Evolutionary conservation across 2,888 invertebrate species (phyloP).

Genomic region (Apoderus coryli): DNA sequence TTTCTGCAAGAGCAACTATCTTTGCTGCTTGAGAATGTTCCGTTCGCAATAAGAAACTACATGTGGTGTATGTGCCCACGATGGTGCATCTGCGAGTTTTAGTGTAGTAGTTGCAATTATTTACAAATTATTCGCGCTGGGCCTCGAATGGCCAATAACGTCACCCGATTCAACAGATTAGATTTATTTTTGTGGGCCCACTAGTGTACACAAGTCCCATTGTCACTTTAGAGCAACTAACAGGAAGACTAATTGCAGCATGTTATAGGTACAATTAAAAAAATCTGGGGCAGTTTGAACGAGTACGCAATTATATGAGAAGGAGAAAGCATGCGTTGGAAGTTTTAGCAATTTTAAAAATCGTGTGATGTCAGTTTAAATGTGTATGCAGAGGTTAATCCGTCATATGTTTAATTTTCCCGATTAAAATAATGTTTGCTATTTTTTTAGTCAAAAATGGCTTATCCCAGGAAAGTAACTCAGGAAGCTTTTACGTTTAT

Average conservation of each 20-base stretch:
- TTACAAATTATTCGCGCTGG: no score
- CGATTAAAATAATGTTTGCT: slow-evolving; percentile 1
- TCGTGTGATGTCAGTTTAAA: slow-evolving; percentile 1
- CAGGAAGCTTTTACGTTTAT: background rate
- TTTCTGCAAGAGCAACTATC: slow-evolving; percentile 1
- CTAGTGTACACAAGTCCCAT: no score
- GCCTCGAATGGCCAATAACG: no score
- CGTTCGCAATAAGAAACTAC: slow-evolving; percentile 1
- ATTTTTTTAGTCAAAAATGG: slow-evolving; percentile 4
- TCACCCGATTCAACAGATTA: no score
- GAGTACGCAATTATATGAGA: no score
- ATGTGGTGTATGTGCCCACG: no score
- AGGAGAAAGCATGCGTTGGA: no score
- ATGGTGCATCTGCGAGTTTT: slow-evolving; percentile 1
- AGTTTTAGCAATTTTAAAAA: no score
- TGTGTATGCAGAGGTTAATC: background rate
- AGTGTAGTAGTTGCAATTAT: no score
- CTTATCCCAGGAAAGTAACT: background rate
- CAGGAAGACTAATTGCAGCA: background rate
- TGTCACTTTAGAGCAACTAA: no score
- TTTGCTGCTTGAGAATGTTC: slow-evolving; percentile 2
- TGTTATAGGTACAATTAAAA: background rate
- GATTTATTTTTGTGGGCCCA: no score
- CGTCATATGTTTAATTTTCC: background rate
- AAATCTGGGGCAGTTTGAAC: background rate